Percentiles rank a stretch among this genome's conserved stretches.
Evolutionary conservation across 2,888 invertebrate genomes (phyloP).

Genomic region (Dryomyza anilis): DNA sequence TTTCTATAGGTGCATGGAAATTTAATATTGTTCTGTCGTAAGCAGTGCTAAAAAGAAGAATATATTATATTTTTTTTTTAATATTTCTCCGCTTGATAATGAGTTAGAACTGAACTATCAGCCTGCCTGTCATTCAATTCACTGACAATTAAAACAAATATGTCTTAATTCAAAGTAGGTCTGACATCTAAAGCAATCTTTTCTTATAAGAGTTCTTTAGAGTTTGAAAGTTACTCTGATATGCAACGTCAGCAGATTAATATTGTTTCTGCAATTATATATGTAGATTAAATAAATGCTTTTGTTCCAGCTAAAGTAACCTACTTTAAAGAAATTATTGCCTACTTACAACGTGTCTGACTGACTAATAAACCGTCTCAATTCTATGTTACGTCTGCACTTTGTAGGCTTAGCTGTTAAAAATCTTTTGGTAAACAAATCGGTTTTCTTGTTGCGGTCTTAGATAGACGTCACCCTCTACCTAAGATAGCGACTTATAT

Average conservation of each 20-base stretch:
- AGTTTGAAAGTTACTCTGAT: no score
- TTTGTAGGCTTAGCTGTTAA: not conserved
- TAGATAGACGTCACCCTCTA: not conserved
- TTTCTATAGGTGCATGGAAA: not conserved
- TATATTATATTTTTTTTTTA: no score
- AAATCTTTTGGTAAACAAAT: conserved; percentile 4
- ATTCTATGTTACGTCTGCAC: not conserved
- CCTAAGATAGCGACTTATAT: not conserved
- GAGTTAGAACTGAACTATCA: no score
- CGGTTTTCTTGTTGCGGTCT: not conserved
- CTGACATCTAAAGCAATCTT: not conserved
- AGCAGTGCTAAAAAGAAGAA: no score
- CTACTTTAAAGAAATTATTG: not conserved
- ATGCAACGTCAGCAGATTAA: no score
- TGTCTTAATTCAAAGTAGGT: not conserved
- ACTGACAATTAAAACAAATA: not conserved
- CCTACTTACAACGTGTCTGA: no score
- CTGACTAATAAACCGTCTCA: not conserved
- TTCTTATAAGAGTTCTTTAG: no score
- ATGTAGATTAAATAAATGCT: not conserved
- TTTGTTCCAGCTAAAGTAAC: not conserved
- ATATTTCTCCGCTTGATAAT: no score
- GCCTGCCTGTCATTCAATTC: no score
- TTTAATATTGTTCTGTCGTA: conserved; percentile 2
- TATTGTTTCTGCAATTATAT: no score